These are phyloP conservation scores for Antidorcas marsupialis DNA, from an alignment of 2,113 vertebrate species.

Conservation along the genomic window DNA sequence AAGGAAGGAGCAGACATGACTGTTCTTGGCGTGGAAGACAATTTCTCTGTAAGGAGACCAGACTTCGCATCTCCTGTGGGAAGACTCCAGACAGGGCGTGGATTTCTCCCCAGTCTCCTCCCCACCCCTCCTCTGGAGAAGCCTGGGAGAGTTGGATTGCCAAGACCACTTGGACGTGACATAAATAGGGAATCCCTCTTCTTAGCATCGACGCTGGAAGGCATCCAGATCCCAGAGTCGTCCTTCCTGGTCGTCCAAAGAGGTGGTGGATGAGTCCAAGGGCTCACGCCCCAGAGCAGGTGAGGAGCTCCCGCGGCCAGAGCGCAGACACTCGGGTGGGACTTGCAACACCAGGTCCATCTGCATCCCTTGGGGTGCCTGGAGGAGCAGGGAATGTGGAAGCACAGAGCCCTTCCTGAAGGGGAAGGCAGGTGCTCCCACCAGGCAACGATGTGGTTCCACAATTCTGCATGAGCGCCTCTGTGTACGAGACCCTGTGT, in stretches of 20 bases:
- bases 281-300: background rate
- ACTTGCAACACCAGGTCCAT: background rate
- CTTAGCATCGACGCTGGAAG: background rate
- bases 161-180: background rate
- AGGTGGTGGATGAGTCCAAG: background rate
- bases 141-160: background rate
- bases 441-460: background rate
- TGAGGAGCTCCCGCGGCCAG: background rate
- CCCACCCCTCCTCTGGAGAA: background rate
- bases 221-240: background rate
- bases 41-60: background rate
- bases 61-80: background rate
- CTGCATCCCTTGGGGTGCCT: background rate
- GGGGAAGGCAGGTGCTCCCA: background rate
- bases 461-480: background rate
- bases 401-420: background rate
- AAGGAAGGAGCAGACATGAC: background rate
- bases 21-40: background rate
- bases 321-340: background rate
- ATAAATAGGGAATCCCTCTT: background rate
- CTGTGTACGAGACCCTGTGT: background rate
- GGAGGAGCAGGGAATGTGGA: background rate
- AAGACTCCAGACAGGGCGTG: background rate
- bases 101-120: background rate
- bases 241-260: background rate